A percentile compares a stretch with the other conserved stretches of the same genome.
phyloP scores from a whole-genome alignment of 2,113 vertebrate species.

The Felis chaus region DNA sequence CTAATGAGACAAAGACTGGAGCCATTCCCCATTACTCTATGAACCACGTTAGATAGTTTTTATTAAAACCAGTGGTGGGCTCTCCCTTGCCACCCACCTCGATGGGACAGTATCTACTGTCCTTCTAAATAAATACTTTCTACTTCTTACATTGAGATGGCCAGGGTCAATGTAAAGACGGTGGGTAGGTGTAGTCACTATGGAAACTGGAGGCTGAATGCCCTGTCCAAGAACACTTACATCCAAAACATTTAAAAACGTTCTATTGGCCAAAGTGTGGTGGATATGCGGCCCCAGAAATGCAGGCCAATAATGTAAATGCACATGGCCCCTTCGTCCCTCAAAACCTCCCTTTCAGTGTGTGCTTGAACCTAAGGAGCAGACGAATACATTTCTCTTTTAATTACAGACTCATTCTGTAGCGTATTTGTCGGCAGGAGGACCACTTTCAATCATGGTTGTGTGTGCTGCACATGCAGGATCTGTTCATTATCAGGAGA shows the following conservation, averaged over 20 bases:
- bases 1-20: not conserved
- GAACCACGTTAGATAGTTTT: not conserved
- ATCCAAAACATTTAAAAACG: not conserved
- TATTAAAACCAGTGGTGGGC: not conserved
- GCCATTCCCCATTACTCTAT: not conserved
- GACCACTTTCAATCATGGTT: not conserved
- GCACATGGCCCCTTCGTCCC: not conserved
- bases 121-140: not conserved
- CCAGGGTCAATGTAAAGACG: not conserved
- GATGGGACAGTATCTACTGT: not conserved
- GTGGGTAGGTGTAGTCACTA: not conserved
- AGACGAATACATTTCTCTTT: not conserved
- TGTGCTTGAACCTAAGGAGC: not conserved
- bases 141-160: not conserved
- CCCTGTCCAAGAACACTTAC: not conserved
- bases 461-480: not conserved
- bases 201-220: not conserved
- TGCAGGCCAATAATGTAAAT: accelerated
- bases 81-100: not conserved
- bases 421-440: not conserved
- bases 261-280: not conserved
- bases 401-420: not conserved
- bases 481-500: not conserved
- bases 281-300: not conserved
- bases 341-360: accelerated